These are phyloP conservation scores for Scrobipalpa costella DNA, from an alignment of 2,888 invertebrate species.

Conservation along the genomic window DNA sequence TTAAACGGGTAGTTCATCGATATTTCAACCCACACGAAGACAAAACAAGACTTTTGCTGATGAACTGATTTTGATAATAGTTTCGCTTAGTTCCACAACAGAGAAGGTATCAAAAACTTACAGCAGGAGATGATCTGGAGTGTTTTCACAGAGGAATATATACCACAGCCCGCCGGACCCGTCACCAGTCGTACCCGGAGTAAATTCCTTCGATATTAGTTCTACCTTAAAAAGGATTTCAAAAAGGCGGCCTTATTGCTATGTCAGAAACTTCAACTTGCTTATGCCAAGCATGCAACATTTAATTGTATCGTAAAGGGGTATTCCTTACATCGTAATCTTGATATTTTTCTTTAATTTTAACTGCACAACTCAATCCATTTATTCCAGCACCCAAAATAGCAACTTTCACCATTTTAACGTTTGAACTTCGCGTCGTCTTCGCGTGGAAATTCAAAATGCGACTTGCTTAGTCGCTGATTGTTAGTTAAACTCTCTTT, in stretches of 20 bases:
- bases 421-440: background rate
- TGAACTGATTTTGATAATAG: too few species aligned
- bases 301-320: too few species aligned
- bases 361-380: conserved; percentile 85
- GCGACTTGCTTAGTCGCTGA: background rate
- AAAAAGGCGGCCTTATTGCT: background rate
- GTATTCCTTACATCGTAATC: conserved; percentile 62
- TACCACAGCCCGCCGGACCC: conserved; percentile 89
- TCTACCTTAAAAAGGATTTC: conserved; percentile 71
- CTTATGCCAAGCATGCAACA: background rate
- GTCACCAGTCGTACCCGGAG: conserved; percentile 89
- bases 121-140: conserved; percentile 76
- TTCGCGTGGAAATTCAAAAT: background rate
- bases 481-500: background rate
- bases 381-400: conserved; percentile 90
- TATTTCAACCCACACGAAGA: too few species aligned
- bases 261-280: background rate
- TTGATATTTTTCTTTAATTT: conserved; percentile 82
- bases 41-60: too few species aligned
- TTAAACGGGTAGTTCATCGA: too few species aligned
- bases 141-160: conserved; percentile 83
- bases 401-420: conserved; percentile 69
- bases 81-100: background rate
- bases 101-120: conserved; percentile 50
- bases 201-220: conserved; percentile 83